Base-by-base conservation (phyloP, 2,888 invertebrate genomes). In the Argyresthia albistria region DNA sequence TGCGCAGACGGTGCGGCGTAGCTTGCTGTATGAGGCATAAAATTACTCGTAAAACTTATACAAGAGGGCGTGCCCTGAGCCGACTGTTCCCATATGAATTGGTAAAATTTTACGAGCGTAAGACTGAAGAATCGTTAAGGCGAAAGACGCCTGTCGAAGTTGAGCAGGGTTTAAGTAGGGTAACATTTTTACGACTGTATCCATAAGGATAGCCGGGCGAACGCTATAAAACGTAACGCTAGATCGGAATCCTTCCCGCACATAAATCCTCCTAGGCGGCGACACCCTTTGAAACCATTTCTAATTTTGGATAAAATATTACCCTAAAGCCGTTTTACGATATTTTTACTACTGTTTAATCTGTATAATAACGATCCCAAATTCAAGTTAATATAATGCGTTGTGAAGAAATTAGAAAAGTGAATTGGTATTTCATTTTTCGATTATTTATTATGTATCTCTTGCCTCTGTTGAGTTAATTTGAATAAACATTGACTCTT, bases 341-440 rank as follows among this genome's bases (percentile, higher is more conserved):
- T 56, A 56, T 55, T 76, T 84, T 86, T 83, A 86, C 79, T 80
- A 80, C 81, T 79, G 76, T 83, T 83, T 83, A 84, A 83, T 81
- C 80, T 82, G 72, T 64, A 64, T 69, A 62, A 69, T 73, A 75
- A 80, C 71, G 69, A 50, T 12, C 25, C 16, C 8, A 25, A 51
- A 45, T 51, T 15, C 11, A 45, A 51, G 12, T 51, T 51, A 51
- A 45, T 35, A 36, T 45, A 12, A 16, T 50, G 4, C 49, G 25
- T 50, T 50, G 50, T 50, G 42, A 25, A 50, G 43, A 50, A 42
- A 50, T 42, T 37, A 48, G 37, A 48, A 45, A 45, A 45, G 1
- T 12, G 14, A 45, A 43, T 9, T 9, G 12, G 14, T 15, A 4
- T 25, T 25, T 4, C 25, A 25, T 25, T 25, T 25, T 6, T 25